Base-by-base conservation (phyloP, 2,797 vertebrate genomes). In the Toxotes lorentzi region DNA sequence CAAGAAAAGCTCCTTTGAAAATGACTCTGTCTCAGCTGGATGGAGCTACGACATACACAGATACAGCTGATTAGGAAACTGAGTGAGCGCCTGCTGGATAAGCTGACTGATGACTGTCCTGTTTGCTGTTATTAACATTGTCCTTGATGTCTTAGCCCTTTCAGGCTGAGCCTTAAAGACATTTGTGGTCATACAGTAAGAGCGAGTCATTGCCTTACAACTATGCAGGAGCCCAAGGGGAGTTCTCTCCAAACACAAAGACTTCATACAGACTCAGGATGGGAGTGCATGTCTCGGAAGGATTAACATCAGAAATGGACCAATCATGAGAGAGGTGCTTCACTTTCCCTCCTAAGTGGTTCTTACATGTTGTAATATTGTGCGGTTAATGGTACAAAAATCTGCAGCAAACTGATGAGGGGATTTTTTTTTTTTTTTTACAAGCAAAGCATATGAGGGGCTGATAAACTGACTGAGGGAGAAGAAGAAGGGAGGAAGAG, bases 191-290 rank as follows among this genome's bases (percentile, higher is more conserved):
- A 4, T 53, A 66, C 47, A 61, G 73, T 78, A 54, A 79, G 64
- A 81, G 72, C n/a, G 13, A 87, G 79, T 71, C 62, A 71, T 41
- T 86, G 63, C 53, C 61, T 63, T 62, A 70, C 58, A 73, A 78
- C 70, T 83, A 66, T 77, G 62, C 80, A 70, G 69, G 21, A 83
- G 73, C 34, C 57, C 60, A 56, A 24, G 72, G 72, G 65, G 70
- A 87, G 78, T 60, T 70, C 75, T 73, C 78, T 75, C 41, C 47
- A 76, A 83, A 84, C 77, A 88, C 87, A 88, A 90, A 78, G 81
- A 67, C 73, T 86, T 86, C 83, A 88, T 74, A 91, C 79, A 87
- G 63, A 72, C 62, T 81, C 56, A 51, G 75, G 82, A 86, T 76
- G 75, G 74, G 76, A 85, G 82, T 71, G 65, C 70, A 70, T 54